Evolutionary conservation across 2,113 vertebrate species (phyloP).

Genomic region (Atrichornis clamosus): DNA sequence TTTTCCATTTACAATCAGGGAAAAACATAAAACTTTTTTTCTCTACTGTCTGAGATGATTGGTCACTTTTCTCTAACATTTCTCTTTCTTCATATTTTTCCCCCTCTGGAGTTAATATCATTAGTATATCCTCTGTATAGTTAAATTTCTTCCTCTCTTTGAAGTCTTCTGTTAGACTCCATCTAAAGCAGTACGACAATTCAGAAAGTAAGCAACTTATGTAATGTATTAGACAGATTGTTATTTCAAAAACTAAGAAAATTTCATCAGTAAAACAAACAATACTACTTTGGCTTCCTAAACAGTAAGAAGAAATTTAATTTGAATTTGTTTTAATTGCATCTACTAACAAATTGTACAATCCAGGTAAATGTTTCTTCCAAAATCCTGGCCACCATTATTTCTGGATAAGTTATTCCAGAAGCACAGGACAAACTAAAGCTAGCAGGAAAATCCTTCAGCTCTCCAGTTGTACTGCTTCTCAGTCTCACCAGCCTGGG

Average conservation of each 20-base stretch:
- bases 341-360: background rate
- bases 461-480: background rate
- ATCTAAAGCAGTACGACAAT: background rate
- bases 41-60: background rate
- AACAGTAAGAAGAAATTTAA: background rate
- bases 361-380: background rate
- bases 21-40: accelerated
- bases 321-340: background rate
- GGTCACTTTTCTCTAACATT: background rate
- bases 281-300: background rate
- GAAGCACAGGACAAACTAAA: background rate
- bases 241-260: background rate
- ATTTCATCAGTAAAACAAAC: background rate
- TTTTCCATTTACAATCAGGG: background rate
- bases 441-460: background rate
- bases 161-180: background rate
- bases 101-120: background rate
- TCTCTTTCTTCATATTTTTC: background rate
- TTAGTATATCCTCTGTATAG: background rate
- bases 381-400: background rate
- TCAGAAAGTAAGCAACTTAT: background rate
- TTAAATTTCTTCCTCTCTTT: background rate
- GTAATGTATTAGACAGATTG: background rate
- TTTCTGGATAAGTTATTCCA: background rate
- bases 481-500: background rate